Evolutionary conservation across 2,113 vertebrate genomes (phyloP).

Genomic region (Pao palembangensis): DNA sequence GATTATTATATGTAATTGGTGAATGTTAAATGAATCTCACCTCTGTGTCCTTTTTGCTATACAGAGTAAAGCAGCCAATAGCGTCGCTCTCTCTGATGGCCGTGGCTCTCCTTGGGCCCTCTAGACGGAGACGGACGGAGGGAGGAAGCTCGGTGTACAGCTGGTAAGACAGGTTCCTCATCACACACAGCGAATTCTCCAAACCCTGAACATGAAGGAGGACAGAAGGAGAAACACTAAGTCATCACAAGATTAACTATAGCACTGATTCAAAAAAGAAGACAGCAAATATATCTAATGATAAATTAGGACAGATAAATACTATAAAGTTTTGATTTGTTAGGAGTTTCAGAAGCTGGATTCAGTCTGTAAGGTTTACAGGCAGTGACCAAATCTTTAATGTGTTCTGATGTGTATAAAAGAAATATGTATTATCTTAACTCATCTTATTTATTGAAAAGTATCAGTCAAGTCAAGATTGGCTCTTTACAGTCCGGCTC

Average conservation of each 20-base stretch:
- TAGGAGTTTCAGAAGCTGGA: neutral
- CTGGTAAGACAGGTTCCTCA: conserved; percentile 95
- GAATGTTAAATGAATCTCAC: conserved; percentile 51
- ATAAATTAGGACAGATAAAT: neutral
- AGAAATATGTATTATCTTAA: no score
- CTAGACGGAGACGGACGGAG: conserved; percentile 81
- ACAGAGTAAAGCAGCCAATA: conserved; percentile 88
- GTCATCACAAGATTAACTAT: no score
- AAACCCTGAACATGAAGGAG: conserved; percentile 75
- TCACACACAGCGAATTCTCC: conserved; percentile 88
- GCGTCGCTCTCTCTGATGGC: conserved; percentile 65
- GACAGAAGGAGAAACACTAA: neutral
- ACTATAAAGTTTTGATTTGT: neutral
- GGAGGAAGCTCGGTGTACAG: conserved; percentile 89
- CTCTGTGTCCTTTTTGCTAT: conserved; percentile 82
- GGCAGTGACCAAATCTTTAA: no score
- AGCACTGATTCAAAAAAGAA: no score
- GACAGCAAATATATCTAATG: neutral
- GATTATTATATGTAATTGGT: neutral
- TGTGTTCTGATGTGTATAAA: no score
- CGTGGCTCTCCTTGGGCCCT: conserved; percentile 75
- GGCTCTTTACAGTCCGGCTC: neutral
- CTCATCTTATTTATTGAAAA: no score
- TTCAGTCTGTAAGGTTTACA: no score
- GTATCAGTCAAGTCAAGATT: neutral